Base-by-base conservation (phyloP, 2,113 vertebrate species). In the Sitta europaea region DNA sequence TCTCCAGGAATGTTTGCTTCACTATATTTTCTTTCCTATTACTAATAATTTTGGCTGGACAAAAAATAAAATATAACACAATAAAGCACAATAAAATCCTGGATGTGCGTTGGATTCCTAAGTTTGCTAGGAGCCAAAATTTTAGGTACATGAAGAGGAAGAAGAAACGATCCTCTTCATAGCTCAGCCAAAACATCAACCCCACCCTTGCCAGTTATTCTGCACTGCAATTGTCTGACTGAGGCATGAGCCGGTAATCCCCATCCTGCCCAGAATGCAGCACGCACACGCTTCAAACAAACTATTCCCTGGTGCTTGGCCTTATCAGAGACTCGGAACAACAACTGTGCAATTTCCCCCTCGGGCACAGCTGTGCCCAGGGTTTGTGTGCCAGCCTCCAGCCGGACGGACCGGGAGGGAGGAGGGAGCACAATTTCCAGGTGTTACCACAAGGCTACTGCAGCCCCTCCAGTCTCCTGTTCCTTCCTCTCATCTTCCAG, bases 1-100 rank as follows among this genome's bases (percentile, higher is more conserved):
- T 85, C 66, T 94, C 75, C 91, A 86, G 96, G 62, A 94, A 77
- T 84, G 74, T 86, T 97, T 93, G 54, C 31, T 55, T 84, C 93
- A 88, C 81, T 97, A 10, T 89, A 87, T 94, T 97, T 93, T 96
- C 92, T 96, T 95, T 96, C 95, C 94, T 93, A 92, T 94, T 96
- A 94, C 72, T 97, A 97, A 97, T 97, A 96, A 79, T 96, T 94
- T 86, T 97, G 94, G 84, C 91, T 91, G 88, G 53, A 89, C 71
- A 96, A 83, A 75, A 68, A 87, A 90, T 94, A 94, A 93, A 94
- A 81, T 55, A 40, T 38, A 76, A 53, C 36, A 76, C 62, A 83
- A 94, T 47, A 59, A 93, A 95, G 59, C 12, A 54, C 43, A 93
- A 78, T 87, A 72, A 91, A 91, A 40, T 43, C 21, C 36, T 92